Evolutionary conservation across 1,140 invertebrate genomes (phyloP), one percentile per base, ranked within the genome.

Genomic region (Zaprionus capensis): DNA sequence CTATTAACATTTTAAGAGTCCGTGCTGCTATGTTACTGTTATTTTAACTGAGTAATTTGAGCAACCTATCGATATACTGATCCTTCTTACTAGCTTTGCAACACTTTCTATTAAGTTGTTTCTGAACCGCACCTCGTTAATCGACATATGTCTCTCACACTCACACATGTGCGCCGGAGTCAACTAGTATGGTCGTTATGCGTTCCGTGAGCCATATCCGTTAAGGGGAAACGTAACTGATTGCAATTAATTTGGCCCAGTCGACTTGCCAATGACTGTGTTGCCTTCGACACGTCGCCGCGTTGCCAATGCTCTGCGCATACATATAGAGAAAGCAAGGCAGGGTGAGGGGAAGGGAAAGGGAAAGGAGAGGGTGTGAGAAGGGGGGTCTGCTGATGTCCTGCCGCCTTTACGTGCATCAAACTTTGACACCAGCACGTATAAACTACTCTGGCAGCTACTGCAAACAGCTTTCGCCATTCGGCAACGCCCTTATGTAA

Each of bases 231-330:
- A 62, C 85, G 85, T 91, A 85, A 81, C 85, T 83, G 84, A 91
- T 85, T 90, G 85, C 85, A 90, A 90, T 91, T 90, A 90, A 91
- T 90, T 91, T 79, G 72, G 79, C 86, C 75, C 79, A 85, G 85
- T 82, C 85, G 84, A 80, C 79, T 80, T 81, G 75, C 78, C 78
- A 78, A 78, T 80, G 75, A 74, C 75, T 80, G 70, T 71, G 70
- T 71, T 58, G 58, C 62, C 46, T 28, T 38, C 67, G 58, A 49
- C 36, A 24, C 46, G 46, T 51, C 46, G 46, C 15, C 41, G 15
- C 57, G 17, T 36, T 41, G 38, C 55, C 53, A 55, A 56, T 41
- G 17, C 41, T 26, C 11, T 14, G 28, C 24, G 36, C 3, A n/a
- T n/a, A 70, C 31, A 26, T 17, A 38, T 38, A 38, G 7, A n/a